phyloP scores from a whole-genome alignment of 2,113 vertebrate genomes.

The Aythya baeri region DNA sequence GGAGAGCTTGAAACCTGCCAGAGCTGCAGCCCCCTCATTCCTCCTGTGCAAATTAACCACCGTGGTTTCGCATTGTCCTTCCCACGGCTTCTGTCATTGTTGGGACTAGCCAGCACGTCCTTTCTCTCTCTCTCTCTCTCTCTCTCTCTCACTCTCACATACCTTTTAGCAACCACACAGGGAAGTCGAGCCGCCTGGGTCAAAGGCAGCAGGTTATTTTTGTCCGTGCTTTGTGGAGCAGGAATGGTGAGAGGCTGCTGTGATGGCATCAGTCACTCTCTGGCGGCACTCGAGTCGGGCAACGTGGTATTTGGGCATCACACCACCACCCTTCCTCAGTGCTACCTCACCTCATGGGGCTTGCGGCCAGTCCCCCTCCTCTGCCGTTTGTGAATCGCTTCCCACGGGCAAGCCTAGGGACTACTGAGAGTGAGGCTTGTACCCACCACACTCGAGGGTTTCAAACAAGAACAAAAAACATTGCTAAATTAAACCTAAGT shows the following conservation, averaged over 20 bases:
- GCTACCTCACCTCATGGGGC: neutral
- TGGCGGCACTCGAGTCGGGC: neutral
- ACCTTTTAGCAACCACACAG: neutral
- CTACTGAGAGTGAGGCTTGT: neutral
- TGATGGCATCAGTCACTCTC: neutral
- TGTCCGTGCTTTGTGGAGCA: neutral
- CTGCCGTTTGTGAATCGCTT: neutral
- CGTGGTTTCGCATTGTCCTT: neutral
- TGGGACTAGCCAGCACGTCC: conserved; percentile 27
- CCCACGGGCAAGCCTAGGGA: neutral
- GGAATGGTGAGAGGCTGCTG: neutral
- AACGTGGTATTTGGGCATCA: neutral
- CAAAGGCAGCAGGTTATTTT: neutral
- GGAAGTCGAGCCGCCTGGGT: neutral
- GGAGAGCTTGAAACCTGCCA: conserved; percentile 40
- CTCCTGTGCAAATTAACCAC: conserved; percentile 50
- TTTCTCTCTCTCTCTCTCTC: neutral
- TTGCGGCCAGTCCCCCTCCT: neutral
- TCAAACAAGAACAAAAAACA: neutral
- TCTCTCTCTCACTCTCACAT: neutral
- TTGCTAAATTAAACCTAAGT: neutral
- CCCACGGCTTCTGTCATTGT: neutral
- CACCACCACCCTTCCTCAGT: neutral
- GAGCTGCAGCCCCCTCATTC: conserved; percentile 16
- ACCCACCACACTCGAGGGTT: no score